Conservation (phyloP, 2,113 vertebrate genomes). For the Saccopteryx leptura region DNA sequence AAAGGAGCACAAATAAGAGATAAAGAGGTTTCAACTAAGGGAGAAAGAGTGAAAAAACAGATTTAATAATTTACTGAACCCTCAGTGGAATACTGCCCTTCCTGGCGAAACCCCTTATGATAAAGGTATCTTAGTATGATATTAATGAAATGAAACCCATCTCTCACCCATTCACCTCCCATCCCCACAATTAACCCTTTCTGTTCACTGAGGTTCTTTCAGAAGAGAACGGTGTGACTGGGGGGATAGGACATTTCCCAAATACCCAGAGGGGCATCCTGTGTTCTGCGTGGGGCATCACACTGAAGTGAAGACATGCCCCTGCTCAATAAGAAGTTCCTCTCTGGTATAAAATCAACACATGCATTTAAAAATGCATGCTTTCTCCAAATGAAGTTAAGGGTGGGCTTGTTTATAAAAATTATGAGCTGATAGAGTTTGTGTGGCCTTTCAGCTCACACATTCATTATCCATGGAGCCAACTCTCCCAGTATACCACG, state of each 20-base stretch:
- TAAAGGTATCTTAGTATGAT: slow-evolving; percentile 11
- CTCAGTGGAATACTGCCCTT: neutral
- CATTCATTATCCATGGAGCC: neutral
- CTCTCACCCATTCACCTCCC: neutral
- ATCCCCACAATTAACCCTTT: neutral
- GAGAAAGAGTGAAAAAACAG: slow-evolving; percentile 11
- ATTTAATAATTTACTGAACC: neutral
- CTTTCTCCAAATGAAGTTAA: slow-evolving; percentile 28
- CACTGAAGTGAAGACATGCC: slow-evolving; percentile 8
- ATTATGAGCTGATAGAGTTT: neutral
- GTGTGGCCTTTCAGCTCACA: neutral
- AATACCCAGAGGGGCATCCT: neutral
- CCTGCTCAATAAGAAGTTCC: neutral
- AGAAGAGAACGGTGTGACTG: neutral
- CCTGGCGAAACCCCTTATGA: neutral
- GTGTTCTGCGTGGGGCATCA: neutral
- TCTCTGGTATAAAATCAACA: neutral
- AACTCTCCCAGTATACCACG: neutral
- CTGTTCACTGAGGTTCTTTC: neutral
- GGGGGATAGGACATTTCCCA: neutral
- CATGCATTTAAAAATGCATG: neutral
- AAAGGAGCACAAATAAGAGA: neutral
- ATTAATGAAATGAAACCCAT: neutral
- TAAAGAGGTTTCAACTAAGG: neutral
- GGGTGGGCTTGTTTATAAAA: neutral